phyloP scores from a whole-genome alignment of 2,113 vertebrate species.

The Nipponia nippon region DNA sequence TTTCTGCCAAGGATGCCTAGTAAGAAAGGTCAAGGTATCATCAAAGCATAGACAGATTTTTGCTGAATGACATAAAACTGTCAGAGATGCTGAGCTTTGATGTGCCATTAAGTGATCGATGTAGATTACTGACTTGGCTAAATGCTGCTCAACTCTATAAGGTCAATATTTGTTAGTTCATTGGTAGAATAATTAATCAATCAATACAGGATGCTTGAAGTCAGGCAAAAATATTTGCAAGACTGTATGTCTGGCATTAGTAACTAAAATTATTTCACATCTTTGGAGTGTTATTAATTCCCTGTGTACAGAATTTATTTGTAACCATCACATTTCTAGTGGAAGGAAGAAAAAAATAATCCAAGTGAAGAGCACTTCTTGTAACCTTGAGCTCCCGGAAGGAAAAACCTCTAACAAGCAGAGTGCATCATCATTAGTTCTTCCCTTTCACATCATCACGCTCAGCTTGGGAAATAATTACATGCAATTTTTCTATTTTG shows the following conservation, averaged over 20 bases:
- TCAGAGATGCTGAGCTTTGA: conserved; percentile 88
- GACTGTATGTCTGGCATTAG: conserved; percentile 59
- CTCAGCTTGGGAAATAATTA: conserved; percentile 78
- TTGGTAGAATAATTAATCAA: conserved; percentile 96
- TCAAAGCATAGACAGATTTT: conserved; percentile 80
- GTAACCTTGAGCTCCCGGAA: conserved; percentile 71
- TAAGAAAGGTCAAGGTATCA: conserved; percentile 86
- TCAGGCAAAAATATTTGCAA: conserved; percentile 72
- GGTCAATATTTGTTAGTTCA: conserved; percentile 98
- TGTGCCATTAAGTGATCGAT: conserved; percentile 98
- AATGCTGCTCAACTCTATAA: conserved; percentile 84
- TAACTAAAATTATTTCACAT: conserved; percentile 68
- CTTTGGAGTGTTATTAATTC: conserved; percentile 69
- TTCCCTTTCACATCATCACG: conserved; percentile 71
- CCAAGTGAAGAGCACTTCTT: conserved; percentile 59
- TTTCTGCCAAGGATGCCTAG: conserved; percentile 66
- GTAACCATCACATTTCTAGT: conserved; percentile 25
- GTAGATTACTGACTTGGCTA: conserved; percentile 84
- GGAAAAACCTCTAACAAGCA: conserved; percentile 76
- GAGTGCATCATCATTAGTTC: conserved; percentile 79
- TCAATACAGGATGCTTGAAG: conserved; percentile 85
- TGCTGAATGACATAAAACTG: conserved; percentile 89
- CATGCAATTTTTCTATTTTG: conserved; percentile 82
- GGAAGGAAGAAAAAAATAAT: conserved; percentile 7
- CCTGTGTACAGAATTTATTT: conserved; percentile 63